Evolutionary conservation across 2,888 invertebrate species (phyloP).

Genomic region (Ennomos quercinarius): DNA sequence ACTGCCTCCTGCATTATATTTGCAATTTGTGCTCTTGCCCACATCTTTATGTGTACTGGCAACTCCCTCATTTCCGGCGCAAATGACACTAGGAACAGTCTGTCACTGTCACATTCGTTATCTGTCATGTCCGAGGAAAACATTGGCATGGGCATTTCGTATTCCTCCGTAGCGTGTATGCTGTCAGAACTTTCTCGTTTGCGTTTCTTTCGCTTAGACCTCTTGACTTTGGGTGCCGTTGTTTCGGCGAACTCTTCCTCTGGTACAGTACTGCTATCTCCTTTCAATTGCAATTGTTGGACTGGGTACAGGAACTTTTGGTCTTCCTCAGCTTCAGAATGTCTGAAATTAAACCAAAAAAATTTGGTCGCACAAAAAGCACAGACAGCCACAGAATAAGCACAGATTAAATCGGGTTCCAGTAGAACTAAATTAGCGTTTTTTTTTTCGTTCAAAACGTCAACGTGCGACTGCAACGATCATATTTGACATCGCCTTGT

Average conservation of each 20-base stretch:
- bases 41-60: slow-evolving; percentile 76
- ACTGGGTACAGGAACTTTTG: slow-evolving; percentile 17
- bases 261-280: slow-evolving; percentile 13
- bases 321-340: slow-evolving; percentile 15
- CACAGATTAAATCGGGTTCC: no score
- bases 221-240: slow-evolving; percentile 39
- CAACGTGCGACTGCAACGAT: no score
- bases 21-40: slow-evolving; percentile 77
- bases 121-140: slow-evolving; percentile 52
- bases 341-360: slow-evolving; percentile 7
- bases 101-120: slow-evolving; percentile 66
- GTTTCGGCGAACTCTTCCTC: slow-evolving; percentile 27
- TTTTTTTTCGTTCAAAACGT: no score
- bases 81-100: slow-evolving; percentile 72
- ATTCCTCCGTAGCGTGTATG: slow-evolving; percentile 52
- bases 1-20: slow-evolving; percentile 79
- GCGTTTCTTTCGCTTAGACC: slow-evolving; percentile 50
- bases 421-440: no score
- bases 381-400: no score
- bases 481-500: no score
- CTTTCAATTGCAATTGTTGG: slow-evolving; percentile 4
- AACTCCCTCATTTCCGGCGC: slow-evolving; percentile 76
- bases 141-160: slow-evolving; percentile 67
- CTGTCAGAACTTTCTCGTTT: slow-evolving; percentile 44
- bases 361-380: no score